phyloP scores from a whole-genome alignment of 1,140 invertebrate genomes.

The Zaprionus ornatus region DNA sequence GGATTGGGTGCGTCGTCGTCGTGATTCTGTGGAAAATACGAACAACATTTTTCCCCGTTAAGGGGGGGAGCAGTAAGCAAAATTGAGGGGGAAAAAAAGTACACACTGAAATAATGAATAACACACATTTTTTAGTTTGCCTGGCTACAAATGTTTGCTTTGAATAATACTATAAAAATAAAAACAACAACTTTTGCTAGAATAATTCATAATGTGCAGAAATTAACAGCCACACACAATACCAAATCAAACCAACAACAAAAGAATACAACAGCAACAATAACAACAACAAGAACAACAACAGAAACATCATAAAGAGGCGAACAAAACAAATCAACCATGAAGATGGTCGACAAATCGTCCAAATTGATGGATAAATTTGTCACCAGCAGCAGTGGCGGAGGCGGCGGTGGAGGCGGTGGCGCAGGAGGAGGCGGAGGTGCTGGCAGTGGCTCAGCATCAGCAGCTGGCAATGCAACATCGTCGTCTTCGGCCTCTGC shows the following conservation, averaged over 20 bases:
- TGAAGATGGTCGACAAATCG: slow-evolving; percentile 83
- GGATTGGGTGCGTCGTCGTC: slow-evolving; percentile 47
- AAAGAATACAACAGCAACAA: slow-evolving; percentile 17
- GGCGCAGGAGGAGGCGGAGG: slow-evolving; percentile 21
- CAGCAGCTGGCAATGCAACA: slow-evolving; percentile 34
- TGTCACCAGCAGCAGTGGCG: slow-evolving; percentile 57
- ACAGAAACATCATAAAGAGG: slow-evolving; percentile 12
- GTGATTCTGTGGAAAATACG: slow-evolving; percentile 63
- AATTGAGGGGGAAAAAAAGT: not conserved
- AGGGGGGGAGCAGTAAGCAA: slow-evolving; percentile 40
- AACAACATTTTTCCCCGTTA: slow-evolving; percentile 46
- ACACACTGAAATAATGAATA: not conserved
- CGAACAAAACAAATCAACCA: slow-evolving; percentile 48
- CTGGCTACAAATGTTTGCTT: slow-evolving; percentile 24
- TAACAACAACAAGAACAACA: slow-evolving; percentile 7
- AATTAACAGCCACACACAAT: slow-evolving; percentile 40
- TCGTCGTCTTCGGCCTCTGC: slow-evolving; percentile 32
- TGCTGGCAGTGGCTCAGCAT: slow-evolving; percentile 24
- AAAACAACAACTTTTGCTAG: slow-evolving; percentile 19
- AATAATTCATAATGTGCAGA: slow-evolving; percentile 52
- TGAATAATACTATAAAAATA: slow-evolving; percentile 13
- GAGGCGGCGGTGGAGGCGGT: slow-evolving; percentile 26
- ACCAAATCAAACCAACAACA: slow-evolving; percentile 16
- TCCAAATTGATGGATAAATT: slow-evolving; percentile 82
- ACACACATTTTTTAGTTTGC: slow-evolving; percentile 19